Conservation (phyloP, 1,140 invertebrate genomes). For the Spodoptera frugiperda region DNA sequence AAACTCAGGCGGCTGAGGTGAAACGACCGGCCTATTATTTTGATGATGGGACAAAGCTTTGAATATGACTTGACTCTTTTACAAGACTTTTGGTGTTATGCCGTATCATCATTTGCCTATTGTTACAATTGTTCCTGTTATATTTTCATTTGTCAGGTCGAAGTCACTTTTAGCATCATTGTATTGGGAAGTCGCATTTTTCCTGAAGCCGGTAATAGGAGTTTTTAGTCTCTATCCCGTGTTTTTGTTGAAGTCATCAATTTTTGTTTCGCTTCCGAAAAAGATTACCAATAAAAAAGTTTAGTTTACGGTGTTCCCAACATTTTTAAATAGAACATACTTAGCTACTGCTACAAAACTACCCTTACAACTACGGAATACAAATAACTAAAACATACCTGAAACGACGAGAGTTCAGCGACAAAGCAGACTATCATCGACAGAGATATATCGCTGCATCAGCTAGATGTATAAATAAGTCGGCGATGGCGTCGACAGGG, state of each 20-base stretch:
- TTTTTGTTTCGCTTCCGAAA: too few relatives aligned
- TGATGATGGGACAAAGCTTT: conserved; percentile 70
- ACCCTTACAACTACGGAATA: neutral
- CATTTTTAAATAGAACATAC: too few relatives aligned
- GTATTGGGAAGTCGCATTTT: neutral
- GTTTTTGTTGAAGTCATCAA: too few relatives aligned
- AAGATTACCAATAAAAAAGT: too few relatives aligned
- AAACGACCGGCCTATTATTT: conserved; percentile 72
- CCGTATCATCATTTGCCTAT: conserved; percentile 48
- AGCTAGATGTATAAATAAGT: conserved; percentile 72
- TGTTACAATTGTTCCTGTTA: conserved; percentile 46
- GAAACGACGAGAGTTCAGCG: conserved; percentile 82
- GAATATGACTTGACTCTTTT: conserved; percentile 63
- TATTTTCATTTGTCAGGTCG: conserved; percentile 35
- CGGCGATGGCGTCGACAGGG: conserved; percentile 68
- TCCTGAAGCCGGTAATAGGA: neutral
- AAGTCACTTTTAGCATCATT: conserved; percentile 29
- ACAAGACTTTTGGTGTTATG: conserved; percentile 50
- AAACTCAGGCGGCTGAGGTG: conserved; percentile 63
- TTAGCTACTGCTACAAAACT: neutral
- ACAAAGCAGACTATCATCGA: conserved; percentile 85
- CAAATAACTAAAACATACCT: conserved; percentile 66
- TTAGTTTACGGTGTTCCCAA: too few relatives aligned
- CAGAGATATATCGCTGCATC: conserved; percentile 77
- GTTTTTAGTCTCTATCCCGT: neutral